These are phyloP conservation scores for Synanthedon myopaeformis DNA, from an alignment of 2,888 invertebrate genomes.

Conservation along the genomic window DNA sequence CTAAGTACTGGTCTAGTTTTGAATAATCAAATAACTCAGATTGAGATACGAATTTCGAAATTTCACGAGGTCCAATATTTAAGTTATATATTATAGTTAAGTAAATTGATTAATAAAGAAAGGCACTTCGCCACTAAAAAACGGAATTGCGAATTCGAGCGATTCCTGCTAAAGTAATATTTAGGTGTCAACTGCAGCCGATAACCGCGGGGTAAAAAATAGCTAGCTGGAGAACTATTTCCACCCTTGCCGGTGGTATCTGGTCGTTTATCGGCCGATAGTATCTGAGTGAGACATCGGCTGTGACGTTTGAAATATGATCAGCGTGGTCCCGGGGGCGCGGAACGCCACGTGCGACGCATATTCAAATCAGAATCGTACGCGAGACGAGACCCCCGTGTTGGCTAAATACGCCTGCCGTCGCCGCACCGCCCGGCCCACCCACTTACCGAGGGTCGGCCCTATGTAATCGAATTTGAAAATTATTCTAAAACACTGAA, in stretches of 20 bases:
- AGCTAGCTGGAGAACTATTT: constrained; percentile 49
- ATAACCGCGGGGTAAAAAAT: constrained; percentile 67
- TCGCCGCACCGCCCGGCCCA: constrained; percentile 50
- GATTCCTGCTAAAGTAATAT: constrained; percentile 49
- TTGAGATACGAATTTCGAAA: too few relatives aligned
- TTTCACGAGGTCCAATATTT: too few relatives aligned
- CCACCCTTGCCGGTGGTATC: constrained; percentile 57
- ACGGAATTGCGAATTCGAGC: constrained; percentile 39
- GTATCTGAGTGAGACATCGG: constrained; percentile 71
- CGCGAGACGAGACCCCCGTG: constrained; percentile 64
- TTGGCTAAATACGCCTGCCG: constrained; percentile 71
- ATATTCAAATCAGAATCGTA: constrained; percentile 69
- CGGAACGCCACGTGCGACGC: constrained; percentile 63
- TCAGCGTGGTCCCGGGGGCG: constrained; percentile 60
- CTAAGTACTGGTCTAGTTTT: too few relatives aligned
- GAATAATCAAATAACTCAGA: too few relatives aligned
- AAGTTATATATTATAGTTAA: too few relatives aligned
- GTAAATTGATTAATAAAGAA: constrained; percentile 9
- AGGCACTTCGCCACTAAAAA: constrained; percentile 64
- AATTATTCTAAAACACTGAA: constrained; percentile 72
- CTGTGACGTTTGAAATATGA: constrained; percentile 71
- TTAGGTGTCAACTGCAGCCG: constrained; percentile 68
- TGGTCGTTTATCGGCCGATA: constrained; percentile 64
- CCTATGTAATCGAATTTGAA: constrained; percentile 72
- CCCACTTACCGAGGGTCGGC: constrained; percentile 67